Evolutionary conservation across 2,888 invertebrate genomes (phyloP).

Genomic region (Tachina lurida): DNA sequence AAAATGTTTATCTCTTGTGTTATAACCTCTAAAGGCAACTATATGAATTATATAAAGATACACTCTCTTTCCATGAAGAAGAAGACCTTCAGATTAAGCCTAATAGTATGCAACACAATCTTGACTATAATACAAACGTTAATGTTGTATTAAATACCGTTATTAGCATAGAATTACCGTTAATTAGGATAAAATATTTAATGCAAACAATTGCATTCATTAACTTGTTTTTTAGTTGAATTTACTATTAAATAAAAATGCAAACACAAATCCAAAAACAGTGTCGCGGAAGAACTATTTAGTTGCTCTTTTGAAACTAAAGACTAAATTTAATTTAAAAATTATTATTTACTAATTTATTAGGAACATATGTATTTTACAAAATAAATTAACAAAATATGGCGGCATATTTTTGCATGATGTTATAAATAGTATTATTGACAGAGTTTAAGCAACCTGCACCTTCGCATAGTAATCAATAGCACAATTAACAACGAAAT

Average conservation of each 20-base stretch:
- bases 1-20: background rate
- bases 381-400: too few relatives aligned
- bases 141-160: slow-evolving; percentile 33
- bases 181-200: slow-evolving; percentile 54
- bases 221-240: slow-evolving; percentile 38
- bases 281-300: background rate
- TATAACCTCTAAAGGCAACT: slow-evolving; percentile 5
- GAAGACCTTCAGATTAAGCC: slow-evolving; percentile 4
- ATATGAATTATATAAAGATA: background rate
- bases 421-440: too few relatives aligned
- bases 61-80: background rate
- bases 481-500: too few relatives aligned
- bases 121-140: background rate
- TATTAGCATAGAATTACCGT: slow-evolving; percentile 53
- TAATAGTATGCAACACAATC: slow-evolving; percentile 39
- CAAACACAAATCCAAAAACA: background rate
- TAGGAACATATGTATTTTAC: too few relatives aligned
- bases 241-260: background rate
- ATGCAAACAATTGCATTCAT: slow-evolving; percentile 62
- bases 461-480: too few relatives aligned
- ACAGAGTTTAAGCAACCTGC: too few relatives aligned
- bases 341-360: too few relatives aligned
- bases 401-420: too few relatives aligned
- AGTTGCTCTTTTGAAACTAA: background rate
- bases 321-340: too few relatives aligned